Evolutionary conservation across 2,797 vertebrate genomes (phyloP).

Genomic region (Anguilla pacifica): DNA sequence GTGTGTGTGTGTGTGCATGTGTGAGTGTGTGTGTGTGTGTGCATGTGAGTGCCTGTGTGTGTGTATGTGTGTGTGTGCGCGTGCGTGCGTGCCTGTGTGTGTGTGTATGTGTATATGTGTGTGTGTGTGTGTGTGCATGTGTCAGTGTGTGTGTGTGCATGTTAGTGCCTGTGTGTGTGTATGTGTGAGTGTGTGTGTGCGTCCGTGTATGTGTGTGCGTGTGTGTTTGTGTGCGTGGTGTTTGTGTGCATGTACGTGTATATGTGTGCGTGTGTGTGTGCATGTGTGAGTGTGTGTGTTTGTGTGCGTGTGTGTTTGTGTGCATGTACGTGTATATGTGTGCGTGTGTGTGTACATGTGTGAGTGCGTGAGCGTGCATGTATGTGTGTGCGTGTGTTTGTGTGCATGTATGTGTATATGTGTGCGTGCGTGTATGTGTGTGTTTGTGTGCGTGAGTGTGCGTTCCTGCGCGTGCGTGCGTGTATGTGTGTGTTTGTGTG

Average conservation of each 20-base stretch:
- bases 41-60: not conserved
- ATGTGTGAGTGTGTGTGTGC: not conserved
- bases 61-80: not conserved
- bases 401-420: not conserved
- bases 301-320: not conserved
- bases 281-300: not conserved
- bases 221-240: too few species aligned
- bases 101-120: not conserved
- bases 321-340: not conserved
- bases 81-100: not conserved
- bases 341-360: too few species aligned
- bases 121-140: not conserved
- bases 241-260: too few species aligned
- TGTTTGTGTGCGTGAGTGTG: not conserved
- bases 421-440: not conserved
- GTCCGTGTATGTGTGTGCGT: not conserved
- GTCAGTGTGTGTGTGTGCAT: too few species aligned
- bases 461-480: not conserved
- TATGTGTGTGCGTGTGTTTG: too few species aligned
- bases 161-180: too few species aligned
- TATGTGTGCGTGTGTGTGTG: not conserved
- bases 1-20: not conserved
- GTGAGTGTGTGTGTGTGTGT: too few species aligned
- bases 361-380: too few species aligned
- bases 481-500: not conserved